Evolutionary conservation across 2,888 invertebrate genomes (phyloP).

Genomic region (Megalurothrips usitatus): DNA sequence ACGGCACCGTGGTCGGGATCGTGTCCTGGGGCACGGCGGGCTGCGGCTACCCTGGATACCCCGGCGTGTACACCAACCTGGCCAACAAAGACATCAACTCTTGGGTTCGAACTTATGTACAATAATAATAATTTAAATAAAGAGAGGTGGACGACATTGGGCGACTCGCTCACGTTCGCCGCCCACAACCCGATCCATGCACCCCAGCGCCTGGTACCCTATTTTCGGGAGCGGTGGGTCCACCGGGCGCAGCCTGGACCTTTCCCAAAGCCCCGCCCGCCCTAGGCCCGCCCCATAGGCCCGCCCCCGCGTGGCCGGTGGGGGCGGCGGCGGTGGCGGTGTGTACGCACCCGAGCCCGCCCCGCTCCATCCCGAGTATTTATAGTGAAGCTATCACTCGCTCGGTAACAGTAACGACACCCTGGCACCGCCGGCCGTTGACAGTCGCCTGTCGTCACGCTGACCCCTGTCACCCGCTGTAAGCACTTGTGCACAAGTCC

Average conservation of each 20-base stretch:
- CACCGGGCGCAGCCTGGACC: not conserved
- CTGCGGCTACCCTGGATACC: not conserved
- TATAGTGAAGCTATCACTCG: constrained; percentile 7
- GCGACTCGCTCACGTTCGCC: too few relatives aligned
- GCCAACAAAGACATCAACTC: not conserved
- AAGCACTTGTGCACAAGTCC: too few relatives aligned
- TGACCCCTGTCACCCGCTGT: too few relatives aligned
- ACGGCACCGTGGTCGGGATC: not conserved
- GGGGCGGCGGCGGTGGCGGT: too few relatives aligned
- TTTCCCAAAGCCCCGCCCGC: not conserved
- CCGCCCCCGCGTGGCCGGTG: too few relatives aligned
- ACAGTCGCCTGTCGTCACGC: too few relatives aligned
- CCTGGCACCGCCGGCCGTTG: not conserved
- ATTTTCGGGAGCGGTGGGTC: too few relatives aligned
- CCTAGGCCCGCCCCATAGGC: not conserved
- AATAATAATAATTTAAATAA: not conserved
- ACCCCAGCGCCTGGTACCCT: too few relatives aligned
- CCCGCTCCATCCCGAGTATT: not conserved
- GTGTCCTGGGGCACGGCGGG: not conserved
- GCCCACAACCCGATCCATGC: too few relatives aligned
- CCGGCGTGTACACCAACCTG: not conserved
- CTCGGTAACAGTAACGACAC: not conserved
- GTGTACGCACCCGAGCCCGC: not conserved
- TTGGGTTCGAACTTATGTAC: not conserved
- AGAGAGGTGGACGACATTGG: too few relatives aligned